Percentiles rank a stretch among this genome's conserved stretches.
phyloP scores from a whole-genome alignment of 2,113 vertebrate species.

The Myotis yumanensis region DNA sequence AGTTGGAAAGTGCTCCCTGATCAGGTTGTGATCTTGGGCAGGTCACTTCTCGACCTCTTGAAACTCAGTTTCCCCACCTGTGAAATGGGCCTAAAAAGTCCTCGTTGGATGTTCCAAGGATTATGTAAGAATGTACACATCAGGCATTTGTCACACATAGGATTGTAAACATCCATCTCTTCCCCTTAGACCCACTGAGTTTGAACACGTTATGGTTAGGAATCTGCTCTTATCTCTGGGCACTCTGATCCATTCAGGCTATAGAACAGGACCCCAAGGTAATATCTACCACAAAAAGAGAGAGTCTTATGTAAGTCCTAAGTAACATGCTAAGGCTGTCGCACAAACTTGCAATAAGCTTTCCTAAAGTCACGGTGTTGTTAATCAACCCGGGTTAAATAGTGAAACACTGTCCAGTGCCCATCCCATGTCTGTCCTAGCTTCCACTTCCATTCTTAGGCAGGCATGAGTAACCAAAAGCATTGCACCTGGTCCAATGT shows the following conservation, averaged over 20 bases:
- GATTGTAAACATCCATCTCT: neutral
- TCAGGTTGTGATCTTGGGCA: neutral
- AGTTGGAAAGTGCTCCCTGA: neutral
- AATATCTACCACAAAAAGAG: neutral
- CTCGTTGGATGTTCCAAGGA: neutral
- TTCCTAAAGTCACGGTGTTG: slow-evolving; percentile 17
- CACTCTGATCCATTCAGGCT: neutral
- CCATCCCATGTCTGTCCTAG: neutral
- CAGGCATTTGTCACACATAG: neutral
- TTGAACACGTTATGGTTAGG: neutral
- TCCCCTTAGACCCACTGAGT: neutral
- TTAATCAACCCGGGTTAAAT: neutral
- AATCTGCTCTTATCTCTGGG: neutral
- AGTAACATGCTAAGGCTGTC: neutral
- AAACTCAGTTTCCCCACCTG: slow-evolving; percentile 11
- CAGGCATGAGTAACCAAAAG: neutral
- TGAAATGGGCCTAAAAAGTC: neutral
- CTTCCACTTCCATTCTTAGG: neutral
- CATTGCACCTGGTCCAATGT: neutral
- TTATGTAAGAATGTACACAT: neutral
- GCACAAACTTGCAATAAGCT: slow-evolving; percentile 15
- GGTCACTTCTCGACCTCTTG: neutral
- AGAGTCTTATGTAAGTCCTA: neutral
- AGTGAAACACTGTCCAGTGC: neutral
- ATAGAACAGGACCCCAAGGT: neutral